Percentiles rank a stretch among this genome's conserved stretches.
phyloP scores from a whole-genome alignment of 2,888 invertebrate species.

The Drosophila colorata region DNA sequence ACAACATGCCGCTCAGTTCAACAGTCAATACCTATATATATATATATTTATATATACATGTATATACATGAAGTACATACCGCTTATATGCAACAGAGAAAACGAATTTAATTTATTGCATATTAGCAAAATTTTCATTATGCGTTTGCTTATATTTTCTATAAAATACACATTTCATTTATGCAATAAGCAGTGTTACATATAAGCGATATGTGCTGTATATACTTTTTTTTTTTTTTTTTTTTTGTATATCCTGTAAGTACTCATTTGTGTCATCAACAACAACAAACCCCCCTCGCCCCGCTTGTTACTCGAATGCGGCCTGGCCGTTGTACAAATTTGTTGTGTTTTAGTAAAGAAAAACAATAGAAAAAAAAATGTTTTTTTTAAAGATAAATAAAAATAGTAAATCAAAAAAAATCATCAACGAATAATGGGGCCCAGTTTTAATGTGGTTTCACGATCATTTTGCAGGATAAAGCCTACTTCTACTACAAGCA shows the following conservation, averaged over 20 bases:
- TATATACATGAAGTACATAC: too few species aligned
- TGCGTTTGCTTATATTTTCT: too few species aligned
- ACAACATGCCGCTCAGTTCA: slow-evolving; percentile 9
- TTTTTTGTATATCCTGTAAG: slow-evolving; percentile 7
- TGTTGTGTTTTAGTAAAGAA: slow-evolving; percentile 58
- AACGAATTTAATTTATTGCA: too few species aligned
- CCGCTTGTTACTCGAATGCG: slow-evolving; percentile 28
- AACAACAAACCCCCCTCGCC: slow-evolving; percentile 2
- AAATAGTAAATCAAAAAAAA: slow-evolving; percentile 34
- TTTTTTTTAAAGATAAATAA: slow-evolving; percentile 22
- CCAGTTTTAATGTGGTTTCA: slow-evolving; percentile 84
- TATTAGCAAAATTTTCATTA: too few species aligned
- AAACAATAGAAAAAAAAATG: slow-evolving; percentile 8
- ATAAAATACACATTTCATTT: too few species aligned
- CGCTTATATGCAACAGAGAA: too few species aligned
- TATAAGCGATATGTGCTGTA: too few species aligned
- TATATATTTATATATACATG: neutral
- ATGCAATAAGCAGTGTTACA: too few species aligned
- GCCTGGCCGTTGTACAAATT: slow-evolving; percentile 37
- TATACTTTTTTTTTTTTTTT: slow-evolving; percentile 1
- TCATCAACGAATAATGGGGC: slow-evolving; percentile 62
- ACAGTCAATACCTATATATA: slow-evolving; percentile 4
- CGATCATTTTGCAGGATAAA: slow-evolving; percentile 85
- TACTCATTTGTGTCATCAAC: slow-evolving; percentile 18
- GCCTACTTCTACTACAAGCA: slow-evolving; percentile 84